Conservation (phyloP, 35 echinoderm and acorn worm genomes). For the Strongylocentrotus purpuratus region DNA sequence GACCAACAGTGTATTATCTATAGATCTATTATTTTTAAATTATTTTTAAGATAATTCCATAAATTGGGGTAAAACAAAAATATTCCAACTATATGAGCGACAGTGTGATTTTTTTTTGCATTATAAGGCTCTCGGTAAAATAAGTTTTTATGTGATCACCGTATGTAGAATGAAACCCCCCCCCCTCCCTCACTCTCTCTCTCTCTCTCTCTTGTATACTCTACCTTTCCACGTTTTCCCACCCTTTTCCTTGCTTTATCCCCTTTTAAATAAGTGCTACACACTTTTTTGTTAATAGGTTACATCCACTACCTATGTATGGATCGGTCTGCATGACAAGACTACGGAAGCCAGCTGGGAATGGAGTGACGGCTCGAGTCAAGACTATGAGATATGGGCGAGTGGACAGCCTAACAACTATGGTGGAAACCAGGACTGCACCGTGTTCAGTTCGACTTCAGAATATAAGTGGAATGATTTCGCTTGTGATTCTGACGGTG, state of each 20-base stretch:
- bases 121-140: too few relatives aligned
- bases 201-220: background rate
- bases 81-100: too few relatives aligned
- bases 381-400: background rate
- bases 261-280: background rate
- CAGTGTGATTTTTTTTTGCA: too few relatives aligned
- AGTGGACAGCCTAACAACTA: background rate
- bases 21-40: too few relatives aligned
- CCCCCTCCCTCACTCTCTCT: background rate
- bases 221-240: background rate
- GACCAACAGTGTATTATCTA: too few relatives aligned
- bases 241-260: background rate
- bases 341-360: background rate
- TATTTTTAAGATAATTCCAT: too few relatives aligned
- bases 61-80: too few relatives aligned
- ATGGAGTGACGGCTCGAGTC: background rate
- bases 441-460: background rate
- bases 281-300: background rate
- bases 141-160: too few relatives aligned
- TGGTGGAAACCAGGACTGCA: background rate
- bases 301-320: background rate
- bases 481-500: background rate
- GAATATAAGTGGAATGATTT: background rate
- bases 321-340: conserved; percentile 8
- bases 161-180: too few relatives aligned